Evolutionary conservation across 2,113 vertebrate genomes (phyloP).

Genomic region (Siphamia tubifer): DNA sequence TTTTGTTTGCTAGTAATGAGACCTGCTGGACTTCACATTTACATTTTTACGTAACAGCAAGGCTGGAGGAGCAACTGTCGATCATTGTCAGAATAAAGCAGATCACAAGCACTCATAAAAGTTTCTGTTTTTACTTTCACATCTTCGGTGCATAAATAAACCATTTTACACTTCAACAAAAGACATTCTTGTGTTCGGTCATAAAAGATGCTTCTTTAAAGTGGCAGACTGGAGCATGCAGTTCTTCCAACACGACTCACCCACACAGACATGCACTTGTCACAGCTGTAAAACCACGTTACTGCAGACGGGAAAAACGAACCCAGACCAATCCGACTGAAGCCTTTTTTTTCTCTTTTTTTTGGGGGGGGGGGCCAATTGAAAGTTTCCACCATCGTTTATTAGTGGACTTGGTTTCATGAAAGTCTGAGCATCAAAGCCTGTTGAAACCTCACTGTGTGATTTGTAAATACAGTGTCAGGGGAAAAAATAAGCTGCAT

Average conservation of each 20-base stretch:
- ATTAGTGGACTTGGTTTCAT: conserved; percentile 43
- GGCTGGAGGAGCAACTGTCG: conserved; percentile 28
- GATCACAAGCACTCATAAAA: background rate
- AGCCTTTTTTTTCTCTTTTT: conserved; percentile 29
- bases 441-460: background rate
- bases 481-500: conserved; percentile 24
- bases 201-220: conserved; percentile 63
- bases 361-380: conserved; percentile 39
- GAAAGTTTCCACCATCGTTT: conserved; percentile 62
- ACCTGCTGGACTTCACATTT: conserved; percentile 38
- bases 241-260: conserved; percentile 13
- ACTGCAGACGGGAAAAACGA: conserved; percentile 9
- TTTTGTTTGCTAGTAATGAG: no score
- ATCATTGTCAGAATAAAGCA: conserved; percentile 2
- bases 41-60: conserved; percentile 35
- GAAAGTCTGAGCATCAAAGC: conserved; percentile 52
- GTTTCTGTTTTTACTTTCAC: conserved; percentile 56
- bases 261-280: conserved; percentile 67
- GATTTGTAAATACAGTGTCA: conserved; percentile 19
- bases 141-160: conserved; percentile 44
- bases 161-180: conserved; percentile 38
- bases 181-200: conserved; percentile 49
- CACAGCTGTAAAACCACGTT: conserved; percentile 29
- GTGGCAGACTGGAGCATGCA: conserved; percentile 51
- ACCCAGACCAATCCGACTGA: conserved; percentile 19